phyloP scores from a whole-genome alignment of 2,888 invertebrate genomes.

The Nephrotoma guestfalica region DNA sequence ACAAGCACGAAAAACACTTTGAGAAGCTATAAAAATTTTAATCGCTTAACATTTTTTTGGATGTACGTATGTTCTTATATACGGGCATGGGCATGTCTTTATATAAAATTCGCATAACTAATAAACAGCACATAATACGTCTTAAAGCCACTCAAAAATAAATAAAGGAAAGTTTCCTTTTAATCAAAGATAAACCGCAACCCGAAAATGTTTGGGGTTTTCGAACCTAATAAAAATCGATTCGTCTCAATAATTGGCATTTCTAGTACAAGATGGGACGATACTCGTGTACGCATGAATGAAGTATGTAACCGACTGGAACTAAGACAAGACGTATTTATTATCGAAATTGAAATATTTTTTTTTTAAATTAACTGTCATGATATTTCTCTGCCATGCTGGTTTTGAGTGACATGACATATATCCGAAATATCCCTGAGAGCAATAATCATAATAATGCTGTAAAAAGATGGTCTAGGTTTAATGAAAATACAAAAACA shows the following conservation, averaged over 20 bases:
- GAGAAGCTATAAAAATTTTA: background rate
- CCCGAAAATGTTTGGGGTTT: background rate
- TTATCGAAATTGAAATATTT: background rate
- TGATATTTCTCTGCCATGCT: background rate
- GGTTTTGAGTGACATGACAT: background rate
- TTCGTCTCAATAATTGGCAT: background rate
- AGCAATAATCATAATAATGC: background rate
- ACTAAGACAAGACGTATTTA: background rate
- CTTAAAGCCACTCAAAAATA: background rate
- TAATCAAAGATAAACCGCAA: background rate
- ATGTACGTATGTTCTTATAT: too few species aligned
- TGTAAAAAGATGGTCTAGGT: background rate
- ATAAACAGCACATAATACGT: background rate
- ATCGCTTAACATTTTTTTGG: background rate
- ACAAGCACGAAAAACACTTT: background rate
- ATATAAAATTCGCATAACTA: background rate
- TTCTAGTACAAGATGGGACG: background rate
- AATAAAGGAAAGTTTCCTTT: background rate
- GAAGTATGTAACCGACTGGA: too few species aligned
- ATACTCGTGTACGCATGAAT: too few species aligned
- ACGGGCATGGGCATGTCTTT: too few species aligned
- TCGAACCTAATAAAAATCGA: background rate
- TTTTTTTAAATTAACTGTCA: background rate
- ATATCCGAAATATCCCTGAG: background rate
- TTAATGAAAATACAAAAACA: background rate